These are phyloP conservation scores for Euphonia xanthogaster DNA, from an alignment of 2,797 vertebrate genomes.

Conservation along the genomic window DNA sequence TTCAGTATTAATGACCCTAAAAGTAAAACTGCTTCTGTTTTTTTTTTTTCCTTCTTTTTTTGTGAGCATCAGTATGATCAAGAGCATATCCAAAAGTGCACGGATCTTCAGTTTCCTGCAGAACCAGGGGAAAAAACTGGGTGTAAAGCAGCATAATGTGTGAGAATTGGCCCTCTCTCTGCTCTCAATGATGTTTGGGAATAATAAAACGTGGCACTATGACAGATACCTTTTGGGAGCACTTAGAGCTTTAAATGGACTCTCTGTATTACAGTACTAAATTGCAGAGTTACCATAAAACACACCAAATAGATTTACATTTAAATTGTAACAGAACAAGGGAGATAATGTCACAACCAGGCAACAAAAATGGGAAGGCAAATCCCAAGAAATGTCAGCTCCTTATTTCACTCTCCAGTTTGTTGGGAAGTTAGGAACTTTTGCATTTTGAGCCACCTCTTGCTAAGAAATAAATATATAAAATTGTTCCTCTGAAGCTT, in stretches of 20 bases:
- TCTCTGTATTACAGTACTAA: constrained; percentile 26
- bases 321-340: constrained; percentile 18
- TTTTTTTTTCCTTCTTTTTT: neutral
- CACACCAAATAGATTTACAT: constrained; percentile 30
- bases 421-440: neutral
- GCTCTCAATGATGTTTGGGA: neutral
- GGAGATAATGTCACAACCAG: neutral
- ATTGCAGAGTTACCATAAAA: constrained; percentile 43
- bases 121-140: neutral
- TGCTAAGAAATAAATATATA: neutral
- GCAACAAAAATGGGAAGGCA: neutral
- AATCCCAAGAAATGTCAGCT: neutral
- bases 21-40: neutral
- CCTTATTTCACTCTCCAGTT: neutral
- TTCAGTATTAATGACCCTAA: neutral
- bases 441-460: neutral
- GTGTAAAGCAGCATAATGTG: neutral
- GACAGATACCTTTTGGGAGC: constrained; percentile 48
- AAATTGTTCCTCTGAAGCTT: neutral
- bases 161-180: neutral
- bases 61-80: neutral
- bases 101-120: neutral
- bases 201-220: neutral
- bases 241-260: constrained; percentile 58
- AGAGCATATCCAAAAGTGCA: neutral